Evolutionary conservation across 2,888 invertebrate species (phyloP).

Genomic region (Scaeva pyrastri): DNA sequence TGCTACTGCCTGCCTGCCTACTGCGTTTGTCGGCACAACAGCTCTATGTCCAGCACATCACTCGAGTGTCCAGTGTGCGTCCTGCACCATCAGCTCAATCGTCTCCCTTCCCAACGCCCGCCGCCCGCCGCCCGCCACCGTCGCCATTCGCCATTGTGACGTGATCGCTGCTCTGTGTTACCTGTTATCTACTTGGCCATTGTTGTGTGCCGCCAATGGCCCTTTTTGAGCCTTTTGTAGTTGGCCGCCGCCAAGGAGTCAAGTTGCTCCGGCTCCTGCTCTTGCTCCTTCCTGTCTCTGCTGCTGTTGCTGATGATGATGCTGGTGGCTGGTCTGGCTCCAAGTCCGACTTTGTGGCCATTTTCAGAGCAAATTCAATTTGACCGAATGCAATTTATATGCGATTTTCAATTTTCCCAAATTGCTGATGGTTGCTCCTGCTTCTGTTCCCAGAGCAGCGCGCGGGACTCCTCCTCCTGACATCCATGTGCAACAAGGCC

Average conservation of each 20-base stretch:
- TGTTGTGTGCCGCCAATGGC: slow-evolving; percentile 71
- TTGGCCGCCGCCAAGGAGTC: slow-evolving; percentile 70
- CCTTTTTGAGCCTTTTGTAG: slow-evolving; percentile 71
- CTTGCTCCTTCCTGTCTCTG: neutral
- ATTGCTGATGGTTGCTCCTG: slow-evolving; percentile 58
- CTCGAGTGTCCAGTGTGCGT: slow-evolving; percentile 69
- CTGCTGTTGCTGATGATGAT: slow-evolving; percentile 23
- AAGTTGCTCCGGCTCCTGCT: slow-evolving; percentile 46
- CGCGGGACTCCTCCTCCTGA: slow-evolving; percentile 29
- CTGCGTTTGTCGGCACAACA: slow-evolving; percentile 70
- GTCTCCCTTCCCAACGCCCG: neutral
- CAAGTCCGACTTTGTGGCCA: slow-evolving; percentile 42
- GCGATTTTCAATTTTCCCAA: slow-evolving; percentile 76
- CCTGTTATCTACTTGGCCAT: slow-evolving; percentile 72
- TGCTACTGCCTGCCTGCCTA: too few species aligned
- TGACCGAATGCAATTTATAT: slow-evolving; percentile 75
- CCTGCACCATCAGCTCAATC: slow-evolving; percentile 7
- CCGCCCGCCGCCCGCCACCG: neutral
- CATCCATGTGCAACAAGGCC: slow-evolving; percentile 14
- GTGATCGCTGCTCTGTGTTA: slow-evolving; percentile 65
- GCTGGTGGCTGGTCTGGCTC: neutral
- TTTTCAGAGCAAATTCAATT: slow-evolving; percentile 74
- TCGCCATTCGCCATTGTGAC: slow-evolving; percentile 38
- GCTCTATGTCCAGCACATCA: slow-evolving; percentile 54
- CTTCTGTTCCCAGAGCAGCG: slow-evolving; percentile 56